A percentile compares a stretch with the other conserved stretches of the same genome.
Evolutionary conservation across 2,888 invertebrate genomes (phyloP).

Genomic region (Papilio gigon): DNA sequence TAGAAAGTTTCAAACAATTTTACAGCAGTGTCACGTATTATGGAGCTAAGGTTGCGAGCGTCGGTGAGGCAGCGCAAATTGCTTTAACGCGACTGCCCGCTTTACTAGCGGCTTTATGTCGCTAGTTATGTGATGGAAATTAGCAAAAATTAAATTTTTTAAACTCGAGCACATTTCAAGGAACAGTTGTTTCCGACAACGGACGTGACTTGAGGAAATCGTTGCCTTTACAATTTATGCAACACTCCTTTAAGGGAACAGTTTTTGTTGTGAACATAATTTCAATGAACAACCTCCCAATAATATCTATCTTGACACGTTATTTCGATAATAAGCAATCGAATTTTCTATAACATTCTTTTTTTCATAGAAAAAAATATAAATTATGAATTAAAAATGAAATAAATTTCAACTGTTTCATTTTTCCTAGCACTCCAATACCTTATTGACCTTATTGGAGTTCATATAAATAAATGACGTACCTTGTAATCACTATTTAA

Average conservation of each 20-base stretch:
- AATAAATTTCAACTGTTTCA: neutral
- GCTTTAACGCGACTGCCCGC: constrained; percentile 43
- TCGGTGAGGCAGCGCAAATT: constrained; percentile 42
- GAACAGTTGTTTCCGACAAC: constrained; percentile 70
- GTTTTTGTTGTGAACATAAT: constrained; percentile 18
- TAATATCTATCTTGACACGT: neutral
- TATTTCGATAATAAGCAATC: too few species aligned
- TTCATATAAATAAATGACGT: neutral
- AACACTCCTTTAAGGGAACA: constrained; percentile 40
- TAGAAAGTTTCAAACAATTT: constrained; percentile 44
- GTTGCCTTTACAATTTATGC: constrained; percentile 51
- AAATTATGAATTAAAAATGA: too few species aligned
- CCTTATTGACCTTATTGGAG: too few species aligned
- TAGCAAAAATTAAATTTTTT: constrained; percentile 60
- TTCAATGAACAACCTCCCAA: constrained; percentile 11
- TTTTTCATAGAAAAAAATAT: too few species aligned
- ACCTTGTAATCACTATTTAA: neutral
- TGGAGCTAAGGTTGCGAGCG: constrained; percentile 41
- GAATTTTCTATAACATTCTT: too few species aligned
- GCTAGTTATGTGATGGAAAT: constrained; percentile 51
- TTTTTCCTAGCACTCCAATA: neutral
- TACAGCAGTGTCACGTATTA: constrained; percentile 43
- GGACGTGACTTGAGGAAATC: constrained; percentile 63
- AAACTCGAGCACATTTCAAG: constrained; percentile 66
- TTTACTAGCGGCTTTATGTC: constrained; percentile 43